A percentile compares a stretch with the other conserved stretches of the same genome.
These are phyloP conservation scores for Drosophila eohydei DNA, from an alignment of 2,888 invertebrate species.

Conservation along the genomic window DNA sequence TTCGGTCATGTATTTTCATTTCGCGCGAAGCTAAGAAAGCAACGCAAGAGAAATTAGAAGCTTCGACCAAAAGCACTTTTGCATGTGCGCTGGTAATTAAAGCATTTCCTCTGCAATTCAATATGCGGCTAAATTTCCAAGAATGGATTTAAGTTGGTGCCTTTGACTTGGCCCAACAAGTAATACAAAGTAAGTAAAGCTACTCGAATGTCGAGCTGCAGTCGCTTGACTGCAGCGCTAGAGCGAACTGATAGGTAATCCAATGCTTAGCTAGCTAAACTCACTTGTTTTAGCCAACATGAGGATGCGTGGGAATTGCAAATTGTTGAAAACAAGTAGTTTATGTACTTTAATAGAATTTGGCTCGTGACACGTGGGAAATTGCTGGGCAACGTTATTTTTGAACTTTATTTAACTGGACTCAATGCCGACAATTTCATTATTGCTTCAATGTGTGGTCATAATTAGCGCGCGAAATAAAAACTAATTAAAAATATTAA, in stretches of 20 bases:
- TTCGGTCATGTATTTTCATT: slow-evolving; percentile 54
- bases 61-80: slow-evolving; percentile 34
- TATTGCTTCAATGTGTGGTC: slow-evolving; percentile 25
- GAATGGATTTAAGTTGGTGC: slow-evolving; percentile 23
- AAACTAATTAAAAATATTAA: slow-evolving; percentile 24
- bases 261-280: not conserved
- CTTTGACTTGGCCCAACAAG: not conserved
- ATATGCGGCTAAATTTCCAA: slow-evolving; percentile 26
- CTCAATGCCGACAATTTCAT: slow-evolving; percentile 37
- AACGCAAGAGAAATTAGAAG: slow-evolving; percentile 23
- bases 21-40: slow-evolving; percentile 10
- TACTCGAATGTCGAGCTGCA: not conserved
- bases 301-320: not conserved
- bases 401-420: slow-evolving; percentile 21
- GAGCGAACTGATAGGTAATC: not conserved
- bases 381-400: slow-evolving; percentile 5
- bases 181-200: not conserved
- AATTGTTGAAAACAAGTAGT: slow-evolving; percentile 16
- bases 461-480: slow-evolving; percentile 58
- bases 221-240: too few relatives aligned
- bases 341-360: slow-evolving; percentile 6
- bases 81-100: slow-evolving; percentile 66
- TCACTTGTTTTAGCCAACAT: not conserved
- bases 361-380: slow-evolving; percentile 5
- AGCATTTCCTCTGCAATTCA: slow-evolving; percentile 59